phyloP scores from a whole-genome alignment of 2,113 vertebrate genomes.

The Vicugna pacos region DNA sequence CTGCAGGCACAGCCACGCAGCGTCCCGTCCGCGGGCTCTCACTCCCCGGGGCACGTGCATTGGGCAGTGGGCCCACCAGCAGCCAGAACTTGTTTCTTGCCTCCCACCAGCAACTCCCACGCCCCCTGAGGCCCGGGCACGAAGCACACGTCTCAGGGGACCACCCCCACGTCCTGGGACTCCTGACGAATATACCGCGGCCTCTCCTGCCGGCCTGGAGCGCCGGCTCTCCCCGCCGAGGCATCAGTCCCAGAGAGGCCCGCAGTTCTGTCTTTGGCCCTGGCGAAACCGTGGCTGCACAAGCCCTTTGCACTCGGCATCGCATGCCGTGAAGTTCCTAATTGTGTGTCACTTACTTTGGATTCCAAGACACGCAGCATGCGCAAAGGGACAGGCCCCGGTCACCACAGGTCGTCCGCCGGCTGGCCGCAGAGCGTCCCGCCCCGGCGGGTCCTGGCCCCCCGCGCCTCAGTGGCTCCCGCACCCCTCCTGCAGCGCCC shows the following conservation, averaged over 20 bases:
- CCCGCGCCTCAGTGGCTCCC: background rate
- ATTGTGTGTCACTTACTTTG: background rate
- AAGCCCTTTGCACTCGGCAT: constrained; percentile 39
- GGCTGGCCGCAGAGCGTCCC: background rate
- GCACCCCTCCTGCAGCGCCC: background rate
- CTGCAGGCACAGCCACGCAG: background rate
- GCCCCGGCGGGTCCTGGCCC: background rate
- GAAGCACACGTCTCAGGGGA: constrained; percentile 76
- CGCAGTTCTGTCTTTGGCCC: background rate
- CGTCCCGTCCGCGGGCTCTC: background rate
- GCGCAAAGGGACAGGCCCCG: background rate
- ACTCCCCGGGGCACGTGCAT: rapidly evolving
- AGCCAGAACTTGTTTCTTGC: constrained; percentile 11
- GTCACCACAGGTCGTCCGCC: background rate
- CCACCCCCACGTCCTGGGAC: background rate
- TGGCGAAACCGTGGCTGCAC: background rate
- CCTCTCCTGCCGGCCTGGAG: background rate
- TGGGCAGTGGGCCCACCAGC: background rate
- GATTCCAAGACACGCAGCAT: background rate
- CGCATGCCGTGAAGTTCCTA: constrained; percentile 46
- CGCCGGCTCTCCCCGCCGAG: background rate
- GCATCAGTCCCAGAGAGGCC: background rate
- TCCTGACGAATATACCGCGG: background rate
- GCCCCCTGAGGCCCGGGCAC: background rate
- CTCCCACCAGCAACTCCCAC: constrained; percentile 71